phyloP scores from a whole-genome alignment of 2,797 vertebrate species.

The Spheniscus humboldti region DNA sequence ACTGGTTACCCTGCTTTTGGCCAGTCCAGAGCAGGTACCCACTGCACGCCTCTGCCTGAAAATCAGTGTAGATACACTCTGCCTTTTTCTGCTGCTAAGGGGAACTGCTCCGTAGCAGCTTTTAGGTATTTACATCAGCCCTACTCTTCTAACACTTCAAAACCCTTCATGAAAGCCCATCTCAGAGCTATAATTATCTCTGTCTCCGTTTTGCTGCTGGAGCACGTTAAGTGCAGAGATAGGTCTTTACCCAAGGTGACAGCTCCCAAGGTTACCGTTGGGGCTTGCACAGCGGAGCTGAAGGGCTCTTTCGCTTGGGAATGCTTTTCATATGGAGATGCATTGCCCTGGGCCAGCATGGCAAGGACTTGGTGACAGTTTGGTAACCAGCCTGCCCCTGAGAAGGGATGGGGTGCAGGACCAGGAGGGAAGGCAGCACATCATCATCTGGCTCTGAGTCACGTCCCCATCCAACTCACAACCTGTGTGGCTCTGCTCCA shows the following conservation, averaged over 20 bases:
- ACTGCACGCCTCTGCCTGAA: not conserved
- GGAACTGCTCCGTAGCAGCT: not conserved
- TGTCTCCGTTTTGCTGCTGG: not conserved
- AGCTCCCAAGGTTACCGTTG: not conserved
- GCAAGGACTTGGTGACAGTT: not conserved
- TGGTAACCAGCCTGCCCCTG: not conserved
- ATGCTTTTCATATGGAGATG: not conserved
- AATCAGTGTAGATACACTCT: not conserved
- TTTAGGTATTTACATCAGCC: not conserved
- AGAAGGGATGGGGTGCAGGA: not conserved
- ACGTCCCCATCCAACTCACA: accelerated
- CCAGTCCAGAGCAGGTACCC: not conserved
- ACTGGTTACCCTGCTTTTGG: accelerated
- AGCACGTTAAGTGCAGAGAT: not conserved
- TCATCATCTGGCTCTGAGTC: no score
- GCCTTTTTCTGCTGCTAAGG: not conserved
- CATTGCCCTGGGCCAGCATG: not conserved
- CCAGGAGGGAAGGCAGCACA: not conserved
- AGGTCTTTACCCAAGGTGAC: not conserved
- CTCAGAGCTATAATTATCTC: not conserved
- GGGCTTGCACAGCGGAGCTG: not conserved
- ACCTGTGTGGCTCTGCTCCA: not conserved
- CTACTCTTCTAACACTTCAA: not conserved
- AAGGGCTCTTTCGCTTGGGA: not conserved
- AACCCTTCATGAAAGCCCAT: not conserved